Evolutionary conservation across 2,113 vertebrate species (phyloP).

Genomic region (Mellivora capensis): DNA sequence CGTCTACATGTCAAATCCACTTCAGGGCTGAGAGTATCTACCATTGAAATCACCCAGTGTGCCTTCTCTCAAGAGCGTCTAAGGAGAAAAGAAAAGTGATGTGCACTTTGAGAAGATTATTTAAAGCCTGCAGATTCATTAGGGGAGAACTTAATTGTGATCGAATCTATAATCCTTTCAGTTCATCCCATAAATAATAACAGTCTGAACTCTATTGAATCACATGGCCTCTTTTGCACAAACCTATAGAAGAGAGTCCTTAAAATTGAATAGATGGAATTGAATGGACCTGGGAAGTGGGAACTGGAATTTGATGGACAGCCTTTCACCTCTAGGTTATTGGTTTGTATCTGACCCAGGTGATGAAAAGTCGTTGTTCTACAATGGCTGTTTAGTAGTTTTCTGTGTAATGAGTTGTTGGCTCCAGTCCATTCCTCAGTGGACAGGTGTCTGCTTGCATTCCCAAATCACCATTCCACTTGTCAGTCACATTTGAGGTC

Average conservation of each 20-base stretch:
- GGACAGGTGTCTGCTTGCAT: constrained; percentile 73
- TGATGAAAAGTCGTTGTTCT: constrained; percentile 74
- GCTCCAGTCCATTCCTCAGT: constrained; percentile 70
- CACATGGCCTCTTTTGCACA: constrained; percentile 69
- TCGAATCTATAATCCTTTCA: constrained; percentile 77
- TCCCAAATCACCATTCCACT: constrained; percentile 68
- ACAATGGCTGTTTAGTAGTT: constrained; percentile 73
- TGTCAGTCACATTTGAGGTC: constrained; percentile 76
- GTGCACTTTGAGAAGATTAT: constrained; percentile 78
- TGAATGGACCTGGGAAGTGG: constrained; percentile 73
- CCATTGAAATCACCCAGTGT: constrained; percentile 76
- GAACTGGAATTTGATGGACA: constrained; percentile 77
- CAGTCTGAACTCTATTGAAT: constrained; percentile 72
- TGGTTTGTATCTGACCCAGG: constrained; percentile 78
- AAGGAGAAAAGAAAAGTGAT: constrained; percentile 74
- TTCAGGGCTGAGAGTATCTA: constrained; percentile 66
- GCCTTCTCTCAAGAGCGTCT: constrained; percentile 67
- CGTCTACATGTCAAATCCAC: constrained; percentile 72
- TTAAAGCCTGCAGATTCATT: constrained; percentile 77
- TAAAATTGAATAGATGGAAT: constrained; percentile 74
- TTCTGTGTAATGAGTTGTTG: constrained; percentile 76
- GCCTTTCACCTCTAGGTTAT: constrained; percentile 78
- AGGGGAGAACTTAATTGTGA: constrained; percentile 75
- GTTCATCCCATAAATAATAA: constrained; percentile 76
- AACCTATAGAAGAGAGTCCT: constrained; percentile 74